Evolutionary conservation across 2,113 vertebrate genomes (phyloP), one percentile per base, ranked within the genome.

Genomic region (Zingel zingel): DNA sequence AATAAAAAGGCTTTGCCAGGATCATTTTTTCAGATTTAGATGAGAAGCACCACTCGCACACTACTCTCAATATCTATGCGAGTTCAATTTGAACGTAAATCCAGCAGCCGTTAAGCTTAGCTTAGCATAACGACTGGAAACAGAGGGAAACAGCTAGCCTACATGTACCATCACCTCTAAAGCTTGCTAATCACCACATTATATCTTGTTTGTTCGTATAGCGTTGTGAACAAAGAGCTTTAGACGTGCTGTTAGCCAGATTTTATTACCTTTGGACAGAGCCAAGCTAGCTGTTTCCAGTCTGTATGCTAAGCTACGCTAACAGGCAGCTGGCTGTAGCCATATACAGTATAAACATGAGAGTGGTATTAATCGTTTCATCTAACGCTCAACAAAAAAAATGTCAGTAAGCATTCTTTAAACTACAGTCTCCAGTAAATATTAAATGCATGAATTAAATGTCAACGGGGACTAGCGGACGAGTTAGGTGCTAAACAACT

Each of bases 301-400:
- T 53, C 18, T 25, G 48, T 53, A 30, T 9, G 72, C 57, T 77
- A 86, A 80, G 64, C 76, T 74, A 73, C n/a, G 65, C 25, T 67
- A 50, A 10, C 39, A 39, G 8, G 39, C 39, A 39, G 39, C 39
- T 39, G 39, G 33, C 21, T 33, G 6, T 50, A 62, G 27, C 54
- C 3, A 0, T 15, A 3, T 43, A 56, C 13, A 14, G 0, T 47
- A 45, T 2, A 51, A 53, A 48, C 69, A 54, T 15, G 3, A 48
- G 4, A 59, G 15, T 14, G 3, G 14, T 13, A 3, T 71, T 1
- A n/a, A 51, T 21, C 8, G n/a, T 59, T 27, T 66, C 19, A 7
- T 62, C 39, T 43, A 11, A 43, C 47, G 47, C 2, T 54, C 2
- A 18, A 13, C 3, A 33, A 19, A 0, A 27, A 36, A 4, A 39